phyloP scores from a whole-genome alignment of 2,888 invertebrate genomes.

The Chouioia cunea region DNA sequence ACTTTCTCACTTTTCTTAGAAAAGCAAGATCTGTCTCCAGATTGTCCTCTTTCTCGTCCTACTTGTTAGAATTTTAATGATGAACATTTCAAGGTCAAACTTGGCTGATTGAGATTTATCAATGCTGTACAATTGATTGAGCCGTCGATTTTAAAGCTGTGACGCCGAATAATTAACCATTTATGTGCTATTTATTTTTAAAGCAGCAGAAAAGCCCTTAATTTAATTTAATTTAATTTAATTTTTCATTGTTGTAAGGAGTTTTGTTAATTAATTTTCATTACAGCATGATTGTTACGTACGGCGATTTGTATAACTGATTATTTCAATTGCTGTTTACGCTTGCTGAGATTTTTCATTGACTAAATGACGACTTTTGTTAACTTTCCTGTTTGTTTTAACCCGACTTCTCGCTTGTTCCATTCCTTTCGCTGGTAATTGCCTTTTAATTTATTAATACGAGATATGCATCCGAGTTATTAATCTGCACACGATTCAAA shows the following conservation, averaged over 20 bases:
- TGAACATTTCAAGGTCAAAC: not conserved
- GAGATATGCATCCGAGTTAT: slow-evolving; percentile 2
- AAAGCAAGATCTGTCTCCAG: too few species aligned
- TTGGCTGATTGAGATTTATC: slow-evolving; percentile 6
- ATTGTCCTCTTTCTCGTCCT: too few species aligned
- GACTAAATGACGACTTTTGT: slow-evolving; percentile 10
- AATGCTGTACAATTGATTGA: slow-evolving; percentile 47
- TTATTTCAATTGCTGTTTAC: slow-evolving; percentile 21
- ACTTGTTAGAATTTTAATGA: not conserved
- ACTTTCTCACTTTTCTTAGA: not conserved
- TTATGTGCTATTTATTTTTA: slow-evolving; percentile 27
- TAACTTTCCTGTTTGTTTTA: slow-evolving; percentile 18
- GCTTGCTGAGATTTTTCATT: slow-evolving; percentile 17
- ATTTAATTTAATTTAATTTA: slow-evolving; percentile 21
- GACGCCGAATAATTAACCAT: slow-evolving; percentile 43
- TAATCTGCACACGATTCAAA: too few species aligned
- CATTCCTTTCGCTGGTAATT: slow-evolving; percentile 9
- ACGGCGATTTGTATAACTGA: slow-evolving; percentile 6
- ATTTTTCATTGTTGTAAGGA: slow-evolving; percentile 5
- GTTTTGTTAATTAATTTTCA: slow-evolving; percentile 19
- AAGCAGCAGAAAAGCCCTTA: slow-evolving; percentile 39
- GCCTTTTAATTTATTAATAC: slow-evolving; percentile 25
- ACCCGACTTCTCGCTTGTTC: slow-evolving; percentile 29
- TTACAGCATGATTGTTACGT: not conserved
- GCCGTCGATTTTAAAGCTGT: slow-evolving; percentile 49